A percentile compares a stretch with the other conserved stretches of the same genome.
These are phyloP conservation scores for Myiozetetes cayanensis DNA, from an alignment of 2,113 vertebrate genomes.

Conservation along the genomic window DNA sequence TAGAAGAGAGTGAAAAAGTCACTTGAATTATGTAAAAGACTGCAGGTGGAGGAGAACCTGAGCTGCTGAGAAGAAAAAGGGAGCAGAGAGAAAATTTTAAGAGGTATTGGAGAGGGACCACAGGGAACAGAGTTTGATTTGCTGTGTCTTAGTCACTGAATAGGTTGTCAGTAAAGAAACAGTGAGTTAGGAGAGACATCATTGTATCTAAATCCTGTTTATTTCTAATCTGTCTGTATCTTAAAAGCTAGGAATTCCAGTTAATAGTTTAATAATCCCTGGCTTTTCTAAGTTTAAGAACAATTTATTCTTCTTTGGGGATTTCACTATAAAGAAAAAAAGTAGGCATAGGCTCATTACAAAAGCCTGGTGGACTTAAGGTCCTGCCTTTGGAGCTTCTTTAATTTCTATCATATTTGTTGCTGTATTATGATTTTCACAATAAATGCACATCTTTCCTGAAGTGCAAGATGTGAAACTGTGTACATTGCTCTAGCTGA, in stretches of 20 bases:
- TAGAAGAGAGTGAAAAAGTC: not conserved
- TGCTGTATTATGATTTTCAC: not conserved
- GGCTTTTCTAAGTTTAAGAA: not conserved
- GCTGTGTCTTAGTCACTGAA: not conserved
- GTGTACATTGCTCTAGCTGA: not conserved
- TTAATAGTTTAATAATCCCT: not conserved
- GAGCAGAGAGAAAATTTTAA: not conserved
- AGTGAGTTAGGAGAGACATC: not conserved
- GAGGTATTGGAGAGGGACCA: not conserved
- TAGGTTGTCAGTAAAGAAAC: not conserved
- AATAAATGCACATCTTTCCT: not conserved
- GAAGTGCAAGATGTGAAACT: not conserved
- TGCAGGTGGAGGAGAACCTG: slow-evolving; percentile 15
- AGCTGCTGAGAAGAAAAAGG: not conserved
- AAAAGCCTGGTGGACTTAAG: not conserved
- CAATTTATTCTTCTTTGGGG: not conserved
- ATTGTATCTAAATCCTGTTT: not conserved
- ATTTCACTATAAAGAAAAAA: not conserved
- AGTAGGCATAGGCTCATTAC: not conserved
- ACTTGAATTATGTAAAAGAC: not conserved
- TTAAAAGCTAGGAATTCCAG: not conserved
- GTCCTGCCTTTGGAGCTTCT: not conserved
- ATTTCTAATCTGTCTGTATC: not conserved
- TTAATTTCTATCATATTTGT: not conserved
- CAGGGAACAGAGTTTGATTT: not conserved